Conservation (phyloP, 1,140 invertebrate species). For the Platorchestia sp. region DNA sequence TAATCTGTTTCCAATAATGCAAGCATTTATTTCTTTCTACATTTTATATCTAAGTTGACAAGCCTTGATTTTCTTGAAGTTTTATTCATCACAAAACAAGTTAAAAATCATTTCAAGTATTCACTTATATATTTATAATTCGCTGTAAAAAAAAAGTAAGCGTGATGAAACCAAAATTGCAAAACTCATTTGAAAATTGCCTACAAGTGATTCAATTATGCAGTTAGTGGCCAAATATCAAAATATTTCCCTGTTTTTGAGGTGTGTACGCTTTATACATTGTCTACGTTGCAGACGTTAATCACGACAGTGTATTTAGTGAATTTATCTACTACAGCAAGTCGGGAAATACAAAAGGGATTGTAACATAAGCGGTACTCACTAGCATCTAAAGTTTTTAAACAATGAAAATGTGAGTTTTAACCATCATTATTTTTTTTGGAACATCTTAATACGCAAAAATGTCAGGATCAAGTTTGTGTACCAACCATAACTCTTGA, state of each 20-base stretch:
- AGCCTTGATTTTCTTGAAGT: neutral
- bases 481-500: neutral
- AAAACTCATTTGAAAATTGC: no score
- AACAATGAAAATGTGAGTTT: neutral
- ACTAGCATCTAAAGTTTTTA: neutral
- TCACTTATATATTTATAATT: no score
- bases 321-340: neutral
- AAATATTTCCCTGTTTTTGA: no score
- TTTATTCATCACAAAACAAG: neutral
- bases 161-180: no score
- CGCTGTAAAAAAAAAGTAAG: no score
- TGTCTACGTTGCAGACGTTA: no score
- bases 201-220: no score
- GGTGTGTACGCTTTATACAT: no score
- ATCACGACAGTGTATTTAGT: no score
- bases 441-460: neutral
- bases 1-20: neutral
- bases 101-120: neutral
- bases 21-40: neutral
- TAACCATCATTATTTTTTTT: neutral
- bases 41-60: neutral
- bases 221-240: no score
- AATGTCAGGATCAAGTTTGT: neutral
- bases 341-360: neutral
- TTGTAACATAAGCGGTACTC: neutral